A percentile compares a stretch with the other conserved stretches of the same genome.
Conservation (phyloP, 2,113 vertebrate species). For the Chionomys nivalis region DNA sequence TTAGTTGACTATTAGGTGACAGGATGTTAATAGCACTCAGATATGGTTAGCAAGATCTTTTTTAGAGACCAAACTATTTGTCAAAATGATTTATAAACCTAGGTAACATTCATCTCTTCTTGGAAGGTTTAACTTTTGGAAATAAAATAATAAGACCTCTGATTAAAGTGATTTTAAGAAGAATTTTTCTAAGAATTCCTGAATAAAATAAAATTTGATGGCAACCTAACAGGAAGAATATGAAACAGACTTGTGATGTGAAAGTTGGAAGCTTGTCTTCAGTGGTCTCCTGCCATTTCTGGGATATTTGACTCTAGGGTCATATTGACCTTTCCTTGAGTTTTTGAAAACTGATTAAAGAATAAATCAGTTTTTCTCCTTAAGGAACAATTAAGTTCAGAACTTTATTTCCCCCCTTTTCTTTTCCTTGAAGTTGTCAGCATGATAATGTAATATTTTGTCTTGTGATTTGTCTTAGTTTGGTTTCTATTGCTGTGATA, state of each 20-base stretch:
- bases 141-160: slow-evolving; percentile 8
- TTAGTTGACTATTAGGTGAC: background rate
- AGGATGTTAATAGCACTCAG: background rate
- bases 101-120: background rate
- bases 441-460: slow-evolving; percentile 14
- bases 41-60: background rate
- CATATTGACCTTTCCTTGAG: background rate
- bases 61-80: background rate
- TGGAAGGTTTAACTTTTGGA: background rate
- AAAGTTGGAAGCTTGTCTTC: background rate
- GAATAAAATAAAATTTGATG: background rate
- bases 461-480: background rate
- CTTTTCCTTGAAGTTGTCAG: slow-evolving; percentile 2
- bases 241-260: background rate
- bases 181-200: background rate
- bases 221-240: background rate
- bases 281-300: background rate
- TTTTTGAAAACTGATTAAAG: background rate
- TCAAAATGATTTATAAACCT: background rate
- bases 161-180: background rate
- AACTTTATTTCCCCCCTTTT: background rate
- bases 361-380: background rate
- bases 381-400: background rate
- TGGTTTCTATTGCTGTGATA: background rate
- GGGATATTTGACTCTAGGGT: background rate